These are phyloP conservation scores for Dasyprocta punctata DNA, from an alignment of 2,113 vertebrate genomes.

Conservation along the genomic window DNA sequence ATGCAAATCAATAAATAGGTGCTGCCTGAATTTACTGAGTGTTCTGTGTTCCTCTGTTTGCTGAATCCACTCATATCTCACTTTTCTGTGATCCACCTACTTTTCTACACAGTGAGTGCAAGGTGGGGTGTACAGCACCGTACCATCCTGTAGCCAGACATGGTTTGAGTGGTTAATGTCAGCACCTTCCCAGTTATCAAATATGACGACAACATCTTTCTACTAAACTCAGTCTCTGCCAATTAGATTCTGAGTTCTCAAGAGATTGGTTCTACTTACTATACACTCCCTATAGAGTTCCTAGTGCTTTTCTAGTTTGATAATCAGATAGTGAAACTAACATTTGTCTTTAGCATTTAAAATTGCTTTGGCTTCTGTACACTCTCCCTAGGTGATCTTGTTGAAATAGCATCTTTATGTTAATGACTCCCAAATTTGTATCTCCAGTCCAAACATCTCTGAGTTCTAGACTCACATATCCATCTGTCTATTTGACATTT, in stretches of 20 bases:
- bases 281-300: not conserved
- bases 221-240: not conserved
- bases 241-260: not conserved
- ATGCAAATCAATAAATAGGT: not conserved
- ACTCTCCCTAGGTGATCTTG: not conserved
- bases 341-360: not conserved
- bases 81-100: not conserved
- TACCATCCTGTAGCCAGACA: no score
- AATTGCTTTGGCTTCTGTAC: not conserved
- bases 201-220: not conserved
- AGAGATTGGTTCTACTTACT: not conserved
- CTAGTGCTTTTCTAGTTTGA: slow-evolving; percentile 9
- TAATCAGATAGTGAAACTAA: slow-evolving; percentile 9
- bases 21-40: not conserved
- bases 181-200: not conserved
- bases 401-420: not conserved
- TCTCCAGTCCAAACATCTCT: slow-evolving; percentile 28
- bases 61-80: not conserved
- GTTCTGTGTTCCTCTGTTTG: not conserved
- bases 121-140: rapidly evolving
- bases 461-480: not conserved
- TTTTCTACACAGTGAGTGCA: not conserved
- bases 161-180: not conserved
- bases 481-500: not conserved
- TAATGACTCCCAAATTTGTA: slow-evolving; percentile 17